These are phyloP conservation scores for Cariama cristata DNA, from an alignment of 2,113 vertebrate genomes.

Conservation along the genomic window DNA sequence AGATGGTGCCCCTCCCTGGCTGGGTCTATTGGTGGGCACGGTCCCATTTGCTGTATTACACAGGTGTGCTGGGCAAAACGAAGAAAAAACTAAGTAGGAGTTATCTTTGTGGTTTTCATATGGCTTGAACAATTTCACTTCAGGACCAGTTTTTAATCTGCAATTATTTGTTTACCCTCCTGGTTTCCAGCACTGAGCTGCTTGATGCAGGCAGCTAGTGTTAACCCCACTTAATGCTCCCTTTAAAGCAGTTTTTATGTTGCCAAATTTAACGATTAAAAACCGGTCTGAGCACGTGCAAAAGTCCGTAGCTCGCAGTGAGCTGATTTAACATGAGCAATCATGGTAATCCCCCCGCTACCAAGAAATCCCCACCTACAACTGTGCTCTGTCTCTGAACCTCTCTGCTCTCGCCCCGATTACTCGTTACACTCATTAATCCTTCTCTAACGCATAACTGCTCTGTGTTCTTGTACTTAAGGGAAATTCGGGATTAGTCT, in stretches of 20 bases:
- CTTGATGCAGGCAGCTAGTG: not conserved
- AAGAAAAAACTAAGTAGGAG: not conserved
- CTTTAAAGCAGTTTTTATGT: not conserved
- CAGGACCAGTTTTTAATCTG: not conserved
- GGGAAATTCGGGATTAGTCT: not conserved
- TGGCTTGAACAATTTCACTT: not conserved
- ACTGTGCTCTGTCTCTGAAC: not conserved
- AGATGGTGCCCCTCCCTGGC: too few species aligned
- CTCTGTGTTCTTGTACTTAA: not conserved
- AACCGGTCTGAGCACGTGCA: not conserved
- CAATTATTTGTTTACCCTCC: not conserved
- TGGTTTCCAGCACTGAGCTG: not conserved
- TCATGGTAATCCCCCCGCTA: not conserved
- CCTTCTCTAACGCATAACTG: not conserved
- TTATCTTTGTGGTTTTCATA: not conserved
- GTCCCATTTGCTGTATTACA: not conserved
- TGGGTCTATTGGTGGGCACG: fast-evolving
- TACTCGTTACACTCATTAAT: not conserved
- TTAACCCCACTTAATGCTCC: not conserved
- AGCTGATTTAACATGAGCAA: not conserved
- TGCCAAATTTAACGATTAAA: not conserved
- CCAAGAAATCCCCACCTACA: not conserved
- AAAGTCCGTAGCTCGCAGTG: not conserved
- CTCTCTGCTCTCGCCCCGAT: not conserved
- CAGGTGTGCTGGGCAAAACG: not conserved